phyloP scores from a whole-genome alignment of 1,140 invertebrate genomes.

The Heterodera schachtii region DNA sequence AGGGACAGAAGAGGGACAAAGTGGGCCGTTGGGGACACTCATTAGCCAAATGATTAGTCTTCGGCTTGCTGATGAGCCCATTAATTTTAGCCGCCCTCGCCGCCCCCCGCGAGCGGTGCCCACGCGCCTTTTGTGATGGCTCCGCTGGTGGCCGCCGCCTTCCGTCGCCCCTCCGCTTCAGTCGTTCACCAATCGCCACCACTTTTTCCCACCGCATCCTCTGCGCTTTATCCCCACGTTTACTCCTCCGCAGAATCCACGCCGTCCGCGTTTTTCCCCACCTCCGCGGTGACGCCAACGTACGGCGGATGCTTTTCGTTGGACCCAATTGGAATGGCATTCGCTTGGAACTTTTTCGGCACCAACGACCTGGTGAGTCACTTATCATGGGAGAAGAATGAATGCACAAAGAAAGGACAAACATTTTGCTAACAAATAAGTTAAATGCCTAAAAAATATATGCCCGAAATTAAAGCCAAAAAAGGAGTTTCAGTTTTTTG shows the following conservation, averaged over 20 bases:
- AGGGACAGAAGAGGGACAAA: too few relatives aligned
- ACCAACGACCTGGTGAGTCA: neutral
- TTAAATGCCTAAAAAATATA: too few relatives aligned
- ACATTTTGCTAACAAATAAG: too few relatives aligned
- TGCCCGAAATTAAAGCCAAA: too few relatives aligned
- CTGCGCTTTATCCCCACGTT: neutral
- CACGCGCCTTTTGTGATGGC: neutral
- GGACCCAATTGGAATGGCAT: neutral
- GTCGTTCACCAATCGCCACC: neutral
- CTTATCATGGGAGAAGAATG: too few relatives aligned
- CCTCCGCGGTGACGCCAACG: neutral
- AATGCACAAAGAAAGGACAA: neutral
- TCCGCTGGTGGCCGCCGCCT: neutral
- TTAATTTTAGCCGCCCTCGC: neutral
- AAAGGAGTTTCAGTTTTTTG: too few relatives aligned
- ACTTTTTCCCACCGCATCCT: neutral
- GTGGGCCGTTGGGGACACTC: too few relatives aligned
- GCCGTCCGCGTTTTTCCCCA: neutral
- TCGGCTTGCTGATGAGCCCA: neutral
- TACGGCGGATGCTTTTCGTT: neutral
- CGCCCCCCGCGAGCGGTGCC: neutral
- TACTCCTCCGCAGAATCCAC: neutral
- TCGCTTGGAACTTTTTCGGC: neutral
- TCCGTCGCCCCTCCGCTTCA: slow-evolving; percentile 4
- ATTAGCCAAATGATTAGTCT: neutral